Conservation (phyloP, 2,888 invertebrate genomes). For the Sussaba pulchella region DNA sequence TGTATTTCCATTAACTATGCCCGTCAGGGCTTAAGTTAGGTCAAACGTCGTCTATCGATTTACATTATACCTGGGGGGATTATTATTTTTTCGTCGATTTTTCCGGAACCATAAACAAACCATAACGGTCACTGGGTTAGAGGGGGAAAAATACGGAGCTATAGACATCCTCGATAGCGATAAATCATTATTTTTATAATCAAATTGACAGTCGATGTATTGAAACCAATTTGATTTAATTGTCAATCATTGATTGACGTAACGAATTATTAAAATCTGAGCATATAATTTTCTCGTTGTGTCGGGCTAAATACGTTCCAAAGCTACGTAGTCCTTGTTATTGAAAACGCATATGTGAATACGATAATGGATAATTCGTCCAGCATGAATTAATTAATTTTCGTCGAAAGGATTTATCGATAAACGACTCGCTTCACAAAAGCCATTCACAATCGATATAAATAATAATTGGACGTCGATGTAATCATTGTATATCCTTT, state of each 20-base stretch:
- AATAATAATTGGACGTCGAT: slow-evolving; percentile 6
- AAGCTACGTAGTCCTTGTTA: not conserved
- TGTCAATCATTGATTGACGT: not conserved
- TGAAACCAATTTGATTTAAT: not conserved
- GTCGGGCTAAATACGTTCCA: not conserved
- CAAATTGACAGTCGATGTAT: not conserved
- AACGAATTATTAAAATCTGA: not conserved
- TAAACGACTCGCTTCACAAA: too few species aligned
- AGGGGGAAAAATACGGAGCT: too few species aligned
- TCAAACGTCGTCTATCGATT: too few species aligned
- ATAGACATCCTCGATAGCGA: too few species aligned
- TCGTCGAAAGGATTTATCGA: not conserved
- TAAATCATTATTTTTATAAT: not conserved
- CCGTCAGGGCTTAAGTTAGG: too few species aligned
- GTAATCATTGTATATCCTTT: slow-evolving; percentile 13
- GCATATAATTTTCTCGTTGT: not conserved
- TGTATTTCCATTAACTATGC: too few species aligned
- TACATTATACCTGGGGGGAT: too few species aligned
- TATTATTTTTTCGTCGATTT: too few species aligned
- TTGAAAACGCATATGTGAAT: not conserved
- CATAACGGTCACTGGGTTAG: too few species aligned
- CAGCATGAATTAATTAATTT: too few species aligned
- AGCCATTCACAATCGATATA: not conserved
- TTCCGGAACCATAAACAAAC: too few species aligned
- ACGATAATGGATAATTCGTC: too few species aligned